Evolutionary conservation across 1,140 invertebrate species (phyloP), one percentile per base, ranked within the genome.

Genomic region (Anoplolepis gracilipes): DNA sequence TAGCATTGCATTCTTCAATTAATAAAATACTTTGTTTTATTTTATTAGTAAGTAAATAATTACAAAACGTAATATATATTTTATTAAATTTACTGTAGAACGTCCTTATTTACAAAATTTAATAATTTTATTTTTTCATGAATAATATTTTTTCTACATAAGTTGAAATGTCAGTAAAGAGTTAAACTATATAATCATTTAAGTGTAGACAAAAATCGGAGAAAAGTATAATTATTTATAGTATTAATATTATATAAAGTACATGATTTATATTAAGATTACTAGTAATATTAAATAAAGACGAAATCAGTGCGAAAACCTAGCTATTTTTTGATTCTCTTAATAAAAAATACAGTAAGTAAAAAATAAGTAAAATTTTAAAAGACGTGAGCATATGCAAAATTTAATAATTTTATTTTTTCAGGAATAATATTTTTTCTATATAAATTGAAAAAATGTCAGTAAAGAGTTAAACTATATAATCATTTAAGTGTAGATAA

Each of bases 1-100:
- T 22, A 30, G 53, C 73, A 76, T 5, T 25, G 55, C 10, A 57
- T 36, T 59, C 30, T 59, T 57, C 28, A 42, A 62, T 62, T 76
- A 61, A 39, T 28, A 39, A 59, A 22, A 39, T 62, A 16, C 5
- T 28, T 57, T 33, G 6, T 4, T 7, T 55, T 5, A 33, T n/a
- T 73, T 73, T n/a, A 22, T 22, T 22, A 11, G 11, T 1, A 10
- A 61, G 39, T 28, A 28, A 62, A 25, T 62, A 62, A 28, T 62
- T 76, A 28, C 28, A 7, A 76, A 61, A 19, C 16, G 11, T 22
- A n/a, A n/a, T 13, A 22, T 33, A 11, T 55, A 33, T n/a, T 53
- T 57, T 30, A 7, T n/a, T 33, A 22, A 30, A 6, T 33, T 55
- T 19, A 19, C 10, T 28, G 30, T 25, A 28, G n/a, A n/a, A n/a